Evolutionary conservation across 2,797 vertebrate species (phyloP).

Genomic region (Scleropages formosus): DNA sequence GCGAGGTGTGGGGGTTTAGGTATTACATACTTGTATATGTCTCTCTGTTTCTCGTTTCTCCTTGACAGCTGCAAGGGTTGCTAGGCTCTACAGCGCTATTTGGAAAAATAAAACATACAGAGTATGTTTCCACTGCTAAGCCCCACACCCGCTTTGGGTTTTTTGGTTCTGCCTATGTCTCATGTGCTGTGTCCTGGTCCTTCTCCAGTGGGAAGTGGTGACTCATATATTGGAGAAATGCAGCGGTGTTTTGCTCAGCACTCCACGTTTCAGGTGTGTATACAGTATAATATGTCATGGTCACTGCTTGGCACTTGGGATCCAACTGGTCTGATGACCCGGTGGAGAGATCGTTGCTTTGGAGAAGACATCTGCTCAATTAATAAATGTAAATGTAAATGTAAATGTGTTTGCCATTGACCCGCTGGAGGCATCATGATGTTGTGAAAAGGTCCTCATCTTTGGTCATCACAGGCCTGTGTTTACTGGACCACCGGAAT

Average conservation of each 20-base stretch:
- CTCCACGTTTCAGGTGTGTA: slow-evolving; percentile 2
- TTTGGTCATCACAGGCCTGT: too few species aligned
- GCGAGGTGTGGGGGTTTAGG: not conserved
- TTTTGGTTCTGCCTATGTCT: slow-evolving; percentile 23
- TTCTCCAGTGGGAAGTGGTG: not conserved
- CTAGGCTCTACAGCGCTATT: slow-evolving; percentile 32
- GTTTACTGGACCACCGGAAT: too few species aligned
- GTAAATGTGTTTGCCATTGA: too few species aligned
- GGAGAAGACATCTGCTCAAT: too few species aligned
- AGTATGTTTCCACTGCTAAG: not conserved
- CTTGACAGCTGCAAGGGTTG: slow-evolving; percentile 28
- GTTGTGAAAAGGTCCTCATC: too few species aligned
- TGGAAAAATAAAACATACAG: slow-evolving; percentile 37
- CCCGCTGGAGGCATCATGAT: too few species aligned
- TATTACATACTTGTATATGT: slow-evolving; percentile 24
- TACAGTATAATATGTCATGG: too few species aligned
- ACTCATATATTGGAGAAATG: slow-evolving; percentile 4
- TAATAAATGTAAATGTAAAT: too few species aligned
- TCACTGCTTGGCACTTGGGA: too few species aligned
- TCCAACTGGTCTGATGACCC: too few species aligned
- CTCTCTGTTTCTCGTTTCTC: slow-evolving; percentile 34
- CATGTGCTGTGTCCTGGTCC: not conserved
- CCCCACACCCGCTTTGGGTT: not conserved
- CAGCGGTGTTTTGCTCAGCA: not conserved
- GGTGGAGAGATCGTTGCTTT: too few species aligned